Conservation (phyloP, 2,113 vertebrate genomes). For the Merops nubicus region DNA sequence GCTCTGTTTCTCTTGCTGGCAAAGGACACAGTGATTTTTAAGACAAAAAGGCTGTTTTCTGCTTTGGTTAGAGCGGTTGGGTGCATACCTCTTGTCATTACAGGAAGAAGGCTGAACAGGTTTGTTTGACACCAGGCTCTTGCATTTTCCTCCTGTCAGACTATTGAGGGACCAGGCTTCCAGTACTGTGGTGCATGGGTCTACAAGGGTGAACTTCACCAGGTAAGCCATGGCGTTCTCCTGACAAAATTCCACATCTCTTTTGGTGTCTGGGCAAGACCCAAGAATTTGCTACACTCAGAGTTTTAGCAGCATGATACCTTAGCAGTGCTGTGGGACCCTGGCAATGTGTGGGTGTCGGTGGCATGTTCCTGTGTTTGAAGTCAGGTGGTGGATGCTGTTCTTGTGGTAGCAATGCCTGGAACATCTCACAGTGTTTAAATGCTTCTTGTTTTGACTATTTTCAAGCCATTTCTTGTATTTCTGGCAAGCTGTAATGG, state of each 20-base stretch:
- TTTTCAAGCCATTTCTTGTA: background rate
- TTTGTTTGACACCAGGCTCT: background rate
- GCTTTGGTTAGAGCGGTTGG: background rate
- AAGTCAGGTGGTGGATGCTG: accelerated
- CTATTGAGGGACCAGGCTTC: background rate
- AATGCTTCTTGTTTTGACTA: background rate
- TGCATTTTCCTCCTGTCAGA: background rate
- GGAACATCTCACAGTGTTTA: background rate
- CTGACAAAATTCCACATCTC: background rate
- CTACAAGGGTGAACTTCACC: background rate
- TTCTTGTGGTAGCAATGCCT: background rate
- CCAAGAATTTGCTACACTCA: background rate
- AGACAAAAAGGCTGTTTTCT: background rate
- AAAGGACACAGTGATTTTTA: background rate
- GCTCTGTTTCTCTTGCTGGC: background rate
- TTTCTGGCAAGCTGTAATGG: background rate
- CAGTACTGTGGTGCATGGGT: accelerated
- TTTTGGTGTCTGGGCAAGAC: background rate
- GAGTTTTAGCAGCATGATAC: background rate
- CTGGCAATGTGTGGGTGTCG: background rate
- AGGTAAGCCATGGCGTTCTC: accelerated
- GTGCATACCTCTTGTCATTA: background rate
- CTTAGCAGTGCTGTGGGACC: background rate
- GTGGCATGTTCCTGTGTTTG: accelerated
- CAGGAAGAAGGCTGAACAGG: background rate